Conservation (phyloP, 2,113 vertebrate genomes). For the Dipodomys ordii region DNA sequence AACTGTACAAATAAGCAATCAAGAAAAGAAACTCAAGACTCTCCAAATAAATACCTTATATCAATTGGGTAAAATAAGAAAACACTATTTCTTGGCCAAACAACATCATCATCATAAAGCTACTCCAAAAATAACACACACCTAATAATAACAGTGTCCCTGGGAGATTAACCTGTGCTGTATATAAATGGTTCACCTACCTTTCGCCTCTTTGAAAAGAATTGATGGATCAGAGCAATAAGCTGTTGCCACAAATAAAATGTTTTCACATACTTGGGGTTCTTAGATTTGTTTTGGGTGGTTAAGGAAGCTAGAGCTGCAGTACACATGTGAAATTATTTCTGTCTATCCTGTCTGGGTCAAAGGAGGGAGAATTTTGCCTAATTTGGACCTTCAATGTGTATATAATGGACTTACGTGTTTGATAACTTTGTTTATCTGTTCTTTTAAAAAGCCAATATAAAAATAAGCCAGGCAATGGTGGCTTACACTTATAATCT, state of each 20-base stretch:
- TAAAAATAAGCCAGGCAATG: not conserved
- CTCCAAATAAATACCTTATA: not conserved
- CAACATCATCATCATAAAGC: not conserved
- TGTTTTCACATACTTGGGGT: not conserved
- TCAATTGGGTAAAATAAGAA: not conserved
- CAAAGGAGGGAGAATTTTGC: not conserved
- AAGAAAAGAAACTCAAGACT: not conserved
- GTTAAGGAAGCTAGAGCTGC: not conserved
- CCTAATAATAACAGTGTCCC: not conserved
- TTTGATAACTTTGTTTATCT: not conserved
- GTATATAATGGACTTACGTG: not conserved
- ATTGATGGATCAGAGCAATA: not conserved
- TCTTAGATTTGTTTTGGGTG: not conserved
- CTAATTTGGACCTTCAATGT: not conserved
- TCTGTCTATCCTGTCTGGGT: not conserved
- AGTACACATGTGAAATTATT: not conserved
- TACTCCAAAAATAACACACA: not conserved
- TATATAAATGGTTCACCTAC: fast-evolving
- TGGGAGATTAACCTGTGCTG: not conserved
- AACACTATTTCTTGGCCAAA: not conserved
- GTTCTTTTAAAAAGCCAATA: not conserved
- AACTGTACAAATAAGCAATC: not conserved
- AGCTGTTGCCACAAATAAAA: not conserved
- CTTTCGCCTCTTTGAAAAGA: not conserved
- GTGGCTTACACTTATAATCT: too few species aligned